Evolutionary conservation across 2,888 invertebrate species (phyloP).

Genomic region (Timema podura): DNA sequence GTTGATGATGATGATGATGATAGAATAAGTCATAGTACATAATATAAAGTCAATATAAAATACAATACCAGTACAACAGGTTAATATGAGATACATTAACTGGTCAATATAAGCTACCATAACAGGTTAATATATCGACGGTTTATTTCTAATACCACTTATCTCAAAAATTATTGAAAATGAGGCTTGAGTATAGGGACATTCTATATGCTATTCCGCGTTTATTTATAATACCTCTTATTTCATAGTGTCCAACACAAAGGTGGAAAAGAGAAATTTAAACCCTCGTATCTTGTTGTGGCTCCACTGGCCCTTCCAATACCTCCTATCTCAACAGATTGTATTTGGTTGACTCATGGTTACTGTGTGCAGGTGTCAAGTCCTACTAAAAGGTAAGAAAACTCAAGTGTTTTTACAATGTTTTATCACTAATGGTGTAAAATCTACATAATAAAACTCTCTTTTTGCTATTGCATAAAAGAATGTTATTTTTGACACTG

Average conservation of each 20-base stretch:
- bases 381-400: conserved; percentile 2
- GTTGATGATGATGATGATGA: too few species aligned
- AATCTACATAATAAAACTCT: neutral
- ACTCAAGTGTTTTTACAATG: conserved; percentile 3
- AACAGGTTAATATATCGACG: conserved; percentile 8
- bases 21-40: too few species aligned
- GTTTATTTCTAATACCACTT: neutral
- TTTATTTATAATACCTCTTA: neutral
- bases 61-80: too few species aligned
- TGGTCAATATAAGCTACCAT: too few species aligned
- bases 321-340: neutral
- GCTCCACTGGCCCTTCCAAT: conserved; percentile 9
- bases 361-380: neutral
- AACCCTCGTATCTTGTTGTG: conserved; percentile 7
- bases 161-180: too few species aligned
- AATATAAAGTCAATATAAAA: too few species aligned
- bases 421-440: neutral
- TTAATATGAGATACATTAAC: too few species aligned
- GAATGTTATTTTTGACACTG: neutral
- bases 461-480: neutral
- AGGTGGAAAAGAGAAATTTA: neutral
- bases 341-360: neutral
- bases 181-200: neutral
- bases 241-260: neutral
- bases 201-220: neutral